phyloP scores from a whole-genome alignment of 2,888 invertebrate genomes.

The Napeogenes inachia region DNA sequence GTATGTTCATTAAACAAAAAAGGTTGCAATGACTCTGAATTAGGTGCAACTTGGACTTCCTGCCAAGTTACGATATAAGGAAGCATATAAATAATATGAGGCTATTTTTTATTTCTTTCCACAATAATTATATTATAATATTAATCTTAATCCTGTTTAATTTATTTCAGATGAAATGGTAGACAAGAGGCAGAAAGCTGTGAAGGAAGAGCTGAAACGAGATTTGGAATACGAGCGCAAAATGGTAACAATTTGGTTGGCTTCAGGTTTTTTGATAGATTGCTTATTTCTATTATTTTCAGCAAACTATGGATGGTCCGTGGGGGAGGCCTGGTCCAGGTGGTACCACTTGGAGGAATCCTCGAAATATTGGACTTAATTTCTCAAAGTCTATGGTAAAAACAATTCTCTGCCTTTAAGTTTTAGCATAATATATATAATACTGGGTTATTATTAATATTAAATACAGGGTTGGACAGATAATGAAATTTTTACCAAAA shows the following conservation, averaged over 20 bases:
- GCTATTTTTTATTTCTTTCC: too few species aligned
- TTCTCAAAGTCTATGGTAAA: constrained; percentile 87
- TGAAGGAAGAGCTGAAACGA: constrained; percentile 65
- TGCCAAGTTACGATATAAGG: too few species aligned
- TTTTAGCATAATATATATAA: constrained; percentile 4
- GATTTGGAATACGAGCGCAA: constrained; percentile 71
- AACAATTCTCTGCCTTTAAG: neutral
- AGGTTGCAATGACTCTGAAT: too few species aligned
- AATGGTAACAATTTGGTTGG: constrained; percentile 66
- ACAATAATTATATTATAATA: neutral
- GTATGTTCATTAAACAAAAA: too few species aligned
- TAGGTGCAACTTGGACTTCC: too few species aligned
- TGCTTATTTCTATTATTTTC: constrained; percentile 31
- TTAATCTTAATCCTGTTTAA: too few species aligned
- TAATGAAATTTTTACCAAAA: constrained; percentile 60
- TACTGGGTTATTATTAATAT: constrained; percentile 2
- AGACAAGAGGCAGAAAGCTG: constrained; percentile 69
- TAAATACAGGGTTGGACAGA: constrained; percentile 66
- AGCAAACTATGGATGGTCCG: constrained; percentile 71
- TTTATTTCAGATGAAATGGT: constrained; percentile 77
- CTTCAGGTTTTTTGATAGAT: constrained; percentile 6
- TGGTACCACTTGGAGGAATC: constrained; percentile 85
- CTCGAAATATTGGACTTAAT: constrained; percentile 82
- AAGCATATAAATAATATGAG: too few species aligned
- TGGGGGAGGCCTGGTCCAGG: constrained; percentile 85